Evolutionary conservation across 2,113 vertebrate genomes (phyloP), one percentile per base, ranked within the genome.

Genomic region (Elachura formosa): DNA sequence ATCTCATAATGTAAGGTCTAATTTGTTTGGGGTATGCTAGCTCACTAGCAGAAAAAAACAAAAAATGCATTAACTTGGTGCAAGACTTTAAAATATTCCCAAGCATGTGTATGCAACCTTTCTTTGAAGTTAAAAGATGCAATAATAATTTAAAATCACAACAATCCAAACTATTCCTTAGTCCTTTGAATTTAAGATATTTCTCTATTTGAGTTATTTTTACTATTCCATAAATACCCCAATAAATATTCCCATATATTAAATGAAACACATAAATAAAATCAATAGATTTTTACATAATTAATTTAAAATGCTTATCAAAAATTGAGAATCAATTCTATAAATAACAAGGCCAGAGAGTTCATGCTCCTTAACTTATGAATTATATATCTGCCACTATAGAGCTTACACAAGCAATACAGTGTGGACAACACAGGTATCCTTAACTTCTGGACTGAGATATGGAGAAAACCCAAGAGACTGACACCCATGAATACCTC

Each of bases 201-300:
- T 62, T 46, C 18, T 41, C 4, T 23, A 15, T 84, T 26, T 43
- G 26, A 76, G 63, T 71, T 96, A 96, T 94, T 94, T 97, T 96
- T 95, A 76, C 17, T 68, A 34, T 73, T 84, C 38, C 54, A 55
- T 67, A 95, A 95, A 87, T 43, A 38, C 13, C 36, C 19, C 36
- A 84, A 76, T 38, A 89, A 69, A 45, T 83, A 82, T 93, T 94
- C 46, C 38, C 94, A 58, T 95, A 43, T 93, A 94, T 84, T 94
- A 96, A 96, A 83, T 87, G 54, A 92, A 95, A 93, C 74, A 82
- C 81, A 69, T 76, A 94, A 91, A 90, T 79, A 79, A 81, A 93
- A 94, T 96, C 89, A 95, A 96, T 95, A 69, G 62, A 69, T 92
- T 94, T 95, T 91, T 94, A 82, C 80, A 95, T 96, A 94, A 95